Evolutionary conservation across 2,888 invertebrate genomes (phyloP), one percentile per base, ranked within the genome.

Genomic region (Cartodere bifasciata): DNA sequence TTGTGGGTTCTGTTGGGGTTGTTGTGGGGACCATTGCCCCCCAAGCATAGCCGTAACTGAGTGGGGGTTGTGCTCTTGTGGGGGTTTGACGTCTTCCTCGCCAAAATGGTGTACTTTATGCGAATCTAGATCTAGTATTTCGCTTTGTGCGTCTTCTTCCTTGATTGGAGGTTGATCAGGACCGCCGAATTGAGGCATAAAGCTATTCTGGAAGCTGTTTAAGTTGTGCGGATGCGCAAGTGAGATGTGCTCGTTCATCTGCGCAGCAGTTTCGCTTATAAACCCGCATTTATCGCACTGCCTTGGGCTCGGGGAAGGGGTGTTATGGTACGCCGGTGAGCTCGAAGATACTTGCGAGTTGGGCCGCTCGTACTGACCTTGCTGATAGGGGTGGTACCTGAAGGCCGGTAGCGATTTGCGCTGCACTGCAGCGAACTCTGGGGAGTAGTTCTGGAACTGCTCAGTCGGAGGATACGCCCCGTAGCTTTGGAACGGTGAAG

Each of bases 281-380:
- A 73, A 75, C 35, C 84, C 84, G 52, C 86, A 86, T 56, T 85
- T 84, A 53, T 86, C 85, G 58, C 85, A 85, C 55, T 83, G 82
- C 51, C 77, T 71, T 2, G 75, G 75, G 36, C 75, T 76, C 1
- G 77, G 70, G 9, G 79, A 76, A 23, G 79, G 79, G 17, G 78
- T 75, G 9, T 78, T 73, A 47, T 75, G 74, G 41, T 70, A 70
- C 27, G 68, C 54, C 20, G 69, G 72, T 51, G 66, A 72, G 45
- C 49, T 64, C 28, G 55, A 53, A 11, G 55, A 45, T 31, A 46
- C 41, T 39, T 49, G 47, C 13, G 49, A 35, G 65, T 65, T 13
- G 7, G 40, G 41, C n/a, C 45, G 38, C 17, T 72, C 71, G 21
- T 54, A 51, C 46, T 65, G 64, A 46, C 69, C 53, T 31, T 56